A percentile compares a stretch with the other conserved stretches of the same genome.
These are phyloP conservation scores for Rhynchonema sp. DNA, from an alignment of 2,888 invertebrate species.

Conservation along the genomic window DNA sequence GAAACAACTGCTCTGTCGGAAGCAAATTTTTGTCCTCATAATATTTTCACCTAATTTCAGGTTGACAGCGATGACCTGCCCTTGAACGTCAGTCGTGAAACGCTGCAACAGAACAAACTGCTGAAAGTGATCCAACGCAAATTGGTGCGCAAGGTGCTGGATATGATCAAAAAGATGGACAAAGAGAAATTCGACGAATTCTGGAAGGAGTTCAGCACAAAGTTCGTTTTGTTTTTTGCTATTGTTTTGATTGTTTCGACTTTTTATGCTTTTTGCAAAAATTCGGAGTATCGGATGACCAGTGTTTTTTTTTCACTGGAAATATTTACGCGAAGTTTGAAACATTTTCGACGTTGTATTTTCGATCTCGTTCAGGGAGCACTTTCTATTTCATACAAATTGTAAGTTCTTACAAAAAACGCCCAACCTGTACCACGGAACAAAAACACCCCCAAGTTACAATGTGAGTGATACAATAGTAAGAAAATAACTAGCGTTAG, in stretches of 20 bases:
- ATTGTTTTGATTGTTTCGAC: no score
- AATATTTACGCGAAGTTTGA: neutral
- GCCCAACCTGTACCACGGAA: no score
- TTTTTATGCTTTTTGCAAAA: neutral
- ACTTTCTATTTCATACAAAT: no score
- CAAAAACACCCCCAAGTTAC: no score
- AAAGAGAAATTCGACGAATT: constrained; percentile 71
- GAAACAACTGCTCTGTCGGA: no score
- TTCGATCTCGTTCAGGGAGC: no score
- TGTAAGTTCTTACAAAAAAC: neutral
- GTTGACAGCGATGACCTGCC: constrained; percentile 95
- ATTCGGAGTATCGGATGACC: neutral
- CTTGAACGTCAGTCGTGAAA: constrained; percentile 90
- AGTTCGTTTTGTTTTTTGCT: constrained; percentile 38
- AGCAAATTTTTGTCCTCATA: no score
- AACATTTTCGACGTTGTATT: no score
- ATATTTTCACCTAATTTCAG: no score
- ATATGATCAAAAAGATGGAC: constrained; percentile 90
- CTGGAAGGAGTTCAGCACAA: constrained; percentile 98
- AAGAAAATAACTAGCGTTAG: no score
- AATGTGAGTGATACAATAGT: no score
- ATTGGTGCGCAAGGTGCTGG: constrained; percentile 69
- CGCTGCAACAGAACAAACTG: constrained; percentile 90
- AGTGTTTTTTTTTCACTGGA: neutral
- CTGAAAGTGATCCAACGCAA: constrained; percentile 98